Evolutionary conservation across 2,113 vertebrate species (phyloP).

Genomic region (Sinosuthora webbiana): DNA sequence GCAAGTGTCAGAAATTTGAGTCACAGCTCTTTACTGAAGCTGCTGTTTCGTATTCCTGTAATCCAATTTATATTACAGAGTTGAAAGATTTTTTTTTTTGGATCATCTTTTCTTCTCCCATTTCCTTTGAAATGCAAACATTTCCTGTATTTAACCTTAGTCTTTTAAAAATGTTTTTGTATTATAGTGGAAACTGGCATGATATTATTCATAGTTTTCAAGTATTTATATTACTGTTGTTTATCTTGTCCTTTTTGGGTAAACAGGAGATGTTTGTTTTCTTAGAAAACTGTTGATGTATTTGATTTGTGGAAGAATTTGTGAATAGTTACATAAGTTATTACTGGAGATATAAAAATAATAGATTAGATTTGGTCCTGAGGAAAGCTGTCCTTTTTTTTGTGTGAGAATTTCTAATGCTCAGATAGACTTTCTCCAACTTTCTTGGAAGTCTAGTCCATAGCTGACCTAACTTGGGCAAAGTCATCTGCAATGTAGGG

Average conservation of each 20-base stretch:
- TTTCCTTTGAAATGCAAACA: slow-evolving; percentile 53
- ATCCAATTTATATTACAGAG: not conserved
- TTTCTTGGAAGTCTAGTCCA: not conserved
- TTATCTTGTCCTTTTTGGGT: slow-evolving; percentile 18
- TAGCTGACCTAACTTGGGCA: not conserved
- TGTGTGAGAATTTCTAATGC: not conserved
- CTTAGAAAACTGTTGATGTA: not conserved
- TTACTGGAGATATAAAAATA: not conserved
- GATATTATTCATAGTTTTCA: slow-evolving; percentile 7
- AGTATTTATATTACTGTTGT: slow-evolving; percentile 40
- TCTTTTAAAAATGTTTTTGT: slow-evolving; percentile 7
- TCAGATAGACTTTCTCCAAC: not conserved
- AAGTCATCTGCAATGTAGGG: not conserved
- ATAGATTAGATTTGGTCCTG: not conserved
- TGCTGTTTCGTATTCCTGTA: slow-evolving; percentile 7
- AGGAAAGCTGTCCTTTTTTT: not conserved
- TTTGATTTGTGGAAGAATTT: slow-evolving; percentile 8
- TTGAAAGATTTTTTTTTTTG: slow-evolving; percentile 11
- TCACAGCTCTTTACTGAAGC: not conserved
- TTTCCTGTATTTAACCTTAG: slow-evolving; percentile 41
- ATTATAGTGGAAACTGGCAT: slow-evolving; percentile 26
- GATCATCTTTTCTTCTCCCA: slow-evolving; percentile 8
- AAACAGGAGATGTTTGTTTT: slow-evolving; percentile 12
- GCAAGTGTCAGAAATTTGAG: not conserved
- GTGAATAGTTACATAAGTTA: not conserved